Evolutionary conservation across 2,888 invertebrate genomes (phyloP).

Genomic region (Galerucella nymphaeae): DNA sequence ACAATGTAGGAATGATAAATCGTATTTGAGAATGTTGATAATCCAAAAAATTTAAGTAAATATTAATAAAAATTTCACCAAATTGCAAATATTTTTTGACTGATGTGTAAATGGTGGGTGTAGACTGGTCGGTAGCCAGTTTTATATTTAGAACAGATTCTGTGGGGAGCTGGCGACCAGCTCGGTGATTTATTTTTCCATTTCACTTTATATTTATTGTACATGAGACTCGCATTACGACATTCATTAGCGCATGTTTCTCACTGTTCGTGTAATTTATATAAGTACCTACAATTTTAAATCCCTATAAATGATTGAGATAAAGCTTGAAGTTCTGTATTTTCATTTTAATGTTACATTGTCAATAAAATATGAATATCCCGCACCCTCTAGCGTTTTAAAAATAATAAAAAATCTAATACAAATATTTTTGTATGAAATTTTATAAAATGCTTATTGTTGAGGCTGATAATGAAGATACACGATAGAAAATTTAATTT

Average conservation of each 20-base stretch:
- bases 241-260: slow-evolving; percentile 43
- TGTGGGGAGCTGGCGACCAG: slow-evolving; percentile 11
- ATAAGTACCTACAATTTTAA: slow-evolving; percentile 20
- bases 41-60: background rate
- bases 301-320: slow-evolving; percentile 4
- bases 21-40: background rate
- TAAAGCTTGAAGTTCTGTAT: background rate
- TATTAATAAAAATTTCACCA: background rate
- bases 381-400: too few species aligned
- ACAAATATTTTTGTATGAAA: too few species aligned
- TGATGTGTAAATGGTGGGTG: slow-evolving; percentile 25
- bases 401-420: too few species aligned
- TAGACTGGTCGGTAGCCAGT: slow-evolving; percentile 39
- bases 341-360: too few species aligned
- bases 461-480: too few species aligned
- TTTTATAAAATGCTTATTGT: too few species aligned
- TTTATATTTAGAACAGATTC: slow-evolving; percentile 33
- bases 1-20: background rate
- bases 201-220: slow-evolving; percentile 30
- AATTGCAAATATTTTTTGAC: slow-evolving; percentile 19
- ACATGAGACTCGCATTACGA: slow-evolving; percentile 42
- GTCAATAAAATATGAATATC: too few species aligned
- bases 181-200: slow-evolving; percentile 26
- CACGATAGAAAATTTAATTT: too few species aligned
- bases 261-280: slow-evolving; percentile 41